Evolutionary conservation across 2,797 vertebrate species (phyloP).

Genomic region (Cirrhinus mrigala): DNA sequence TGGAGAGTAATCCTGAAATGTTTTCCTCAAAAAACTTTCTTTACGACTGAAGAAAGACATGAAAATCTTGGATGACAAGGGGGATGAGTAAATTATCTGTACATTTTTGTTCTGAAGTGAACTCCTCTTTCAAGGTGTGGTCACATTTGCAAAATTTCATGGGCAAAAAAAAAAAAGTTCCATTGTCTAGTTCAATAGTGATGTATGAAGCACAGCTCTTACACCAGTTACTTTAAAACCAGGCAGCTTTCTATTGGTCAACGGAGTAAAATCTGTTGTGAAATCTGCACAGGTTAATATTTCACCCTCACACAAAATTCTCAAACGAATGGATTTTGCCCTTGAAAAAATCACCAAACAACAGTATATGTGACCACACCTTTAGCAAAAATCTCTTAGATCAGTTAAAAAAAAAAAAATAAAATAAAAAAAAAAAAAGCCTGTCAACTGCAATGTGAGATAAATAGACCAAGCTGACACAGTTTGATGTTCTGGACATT

Average conservation of each 20-base stretch:
- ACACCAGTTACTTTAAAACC: not conserved
- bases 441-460: constrained; percentile 26
- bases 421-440: not conserved
- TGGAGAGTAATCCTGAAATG: no score
- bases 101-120: no score
- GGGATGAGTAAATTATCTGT: no score
- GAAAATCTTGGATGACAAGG: no score
- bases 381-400: not conserved
- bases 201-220: not conserved
- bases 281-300: not conserved
- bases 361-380: not conserved
- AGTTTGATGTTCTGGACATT: constrained; percentile 73
- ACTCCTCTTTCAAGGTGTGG: no score
- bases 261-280: not conserved
- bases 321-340: not conserved
- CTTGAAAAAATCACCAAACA: not conserved
- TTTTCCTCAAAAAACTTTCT: no score
- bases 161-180: not conserved
- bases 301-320: not conserved
- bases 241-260: not conserved
- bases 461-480: constrained; percentile 52
- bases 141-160: not conserved
- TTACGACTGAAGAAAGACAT: no score
- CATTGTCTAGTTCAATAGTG: not conserved
- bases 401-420: not conserved